Base-by-base conservation (phyloP, 2,797 vertebrate species). In the Gallinago nigripennis region DNA sequence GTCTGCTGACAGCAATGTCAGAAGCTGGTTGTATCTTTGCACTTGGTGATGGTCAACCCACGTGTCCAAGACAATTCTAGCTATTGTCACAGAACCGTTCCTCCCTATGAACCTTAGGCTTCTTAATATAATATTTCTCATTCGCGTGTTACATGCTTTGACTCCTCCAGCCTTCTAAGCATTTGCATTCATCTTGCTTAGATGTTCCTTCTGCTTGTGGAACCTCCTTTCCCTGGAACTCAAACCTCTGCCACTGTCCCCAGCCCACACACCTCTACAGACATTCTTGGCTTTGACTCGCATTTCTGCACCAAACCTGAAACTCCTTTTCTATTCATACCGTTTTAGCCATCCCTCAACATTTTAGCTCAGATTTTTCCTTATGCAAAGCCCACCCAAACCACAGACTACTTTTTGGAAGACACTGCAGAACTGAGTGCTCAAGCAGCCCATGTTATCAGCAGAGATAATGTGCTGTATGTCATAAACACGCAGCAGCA, bases 1-100 rank as follows among this genome's bases (percentile, higher is more conserved):
- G 16, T 27, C 68, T 83, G 92, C 94, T 71, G 76, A 48, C 58
- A 92, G 91, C 65, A 46, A 25, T 27, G 82, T 25, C 72, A 93
- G 64, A 16, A 65, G 53, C 43, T 69, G 77, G 31, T 53, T 12
- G 28, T 33, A 0, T 25, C 89, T 87, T 27, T 87, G 76, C 3
- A 11, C 24, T 91, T 71, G 65, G 61, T 51, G 53, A 76, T 58
- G 92, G 72, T 35, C 76, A 86, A 46, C 15, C 45, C 90, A 76
- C 4, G 1, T 69, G 76, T 27, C 80, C 46, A 33, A 53, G 82
- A 64, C 75, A 88, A 54, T 63, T 65, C 69, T 12, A 75, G 51
- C 63, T 30, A 7, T 53, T 66, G 60, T 53, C 9, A 4, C 41
- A 13, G 27, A 61, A 8, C 50, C 63, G 33, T 31, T 65, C 66